Conservation (phyloP, 2,888 invertebrate genomes). For the Nomada ferruginata region DNA sequence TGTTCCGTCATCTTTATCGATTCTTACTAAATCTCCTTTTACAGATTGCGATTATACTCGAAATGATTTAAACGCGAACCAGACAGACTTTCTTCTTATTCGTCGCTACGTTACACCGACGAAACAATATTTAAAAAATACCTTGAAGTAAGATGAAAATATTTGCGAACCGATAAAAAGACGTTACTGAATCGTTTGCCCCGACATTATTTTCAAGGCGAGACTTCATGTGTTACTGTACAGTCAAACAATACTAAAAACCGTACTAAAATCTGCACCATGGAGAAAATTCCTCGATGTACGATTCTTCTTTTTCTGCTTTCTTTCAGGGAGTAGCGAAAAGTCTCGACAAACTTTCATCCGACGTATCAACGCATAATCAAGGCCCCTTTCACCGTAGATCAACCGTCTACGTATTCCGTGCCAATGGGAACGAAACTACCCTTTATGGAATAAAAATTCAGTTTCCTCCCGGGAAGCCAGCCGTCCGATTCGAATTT, state of each 20-base stretch:
- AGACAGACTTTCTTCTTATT: too few relatives aligned
- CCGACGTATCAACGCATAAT: slow-evolving; percentile 16
- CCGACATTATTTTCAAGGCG: too few relatives aligned
- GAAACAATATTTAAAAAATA: too few relatives aligned
- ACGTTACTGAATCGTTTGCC: too few relatives aligned
- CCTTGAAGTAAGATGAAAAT: too few relatives aligned
- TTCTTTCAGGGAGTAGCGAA: not conserved
- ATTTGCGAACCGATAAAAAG: too few relatives aligned
- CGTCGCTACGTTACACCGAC: too few relatives aligned
- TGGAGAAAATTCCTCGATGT: not conserved
- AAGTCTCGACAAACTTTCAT: slow-evolving; percentile 5
- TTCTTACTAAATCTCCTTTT: too few relatives aligned
- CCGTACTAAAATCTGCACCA: not conserved
- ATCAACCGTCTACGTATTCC: not conserved
- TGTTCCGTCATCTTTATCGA: not conserved
- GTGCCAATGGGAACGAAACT: not conserved
- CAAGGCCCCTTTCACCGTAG: slow-evolving; percentile 19
- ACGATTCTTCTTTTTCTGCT: too few relatives aligned
- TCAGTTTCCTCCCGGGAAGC: not conserved
- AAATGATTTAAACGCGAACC: too few relatives aligned
- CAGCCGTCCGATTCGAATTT: not conserved
- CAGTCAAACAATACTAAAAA: not conserved
- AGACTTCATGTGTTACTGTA: too few relatives aligned
- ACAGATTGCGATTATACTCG: too few relatives aligned
- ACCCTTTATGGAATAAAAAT: slow-evolving; percentile 3